phyloP scores from a whole-genome alignment of 2,113 vertebrate species.

The Rhinopithecus roxellana region DNA sequence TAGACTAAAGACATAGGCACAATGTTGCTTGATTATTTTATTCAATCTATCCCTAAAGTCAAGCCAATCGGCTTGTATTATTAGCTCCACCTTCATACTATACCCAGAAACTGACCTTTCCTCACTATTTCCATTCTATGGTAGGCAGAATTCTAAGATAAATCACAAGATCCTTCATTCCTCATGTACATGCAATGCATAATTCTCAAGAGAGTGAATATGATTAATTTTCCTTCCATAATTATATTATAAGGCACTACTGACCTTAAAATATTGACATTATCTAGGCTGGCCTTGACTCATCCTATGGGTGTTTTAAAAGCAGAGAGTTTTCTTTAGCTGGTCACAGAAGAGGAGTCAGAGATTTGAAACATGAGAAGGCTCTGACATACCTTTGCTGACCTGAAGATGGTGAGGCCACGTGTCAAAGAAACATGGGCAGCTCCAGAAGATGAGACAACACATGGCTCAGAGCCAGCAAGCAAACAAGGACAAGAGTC shows the following conservation, averaged over 20 bases:
- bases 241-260: not conserved
- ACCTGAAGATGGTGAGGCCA: not conserved
- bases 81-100: not conserved
- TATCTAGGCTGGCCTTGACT: not conserved
- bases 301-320: not conserved
- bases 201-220: not conserved
- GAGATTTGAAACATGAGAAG: not conserved
- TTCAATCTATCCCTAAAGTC: not conserved
- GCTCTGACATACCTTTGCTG: not conserved
- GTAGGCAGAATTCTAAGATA: not conserved
- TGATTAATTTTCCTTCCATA: not conserved
- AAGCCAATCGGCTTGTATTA: not conserved
- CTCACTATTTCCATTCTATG: not conserved
- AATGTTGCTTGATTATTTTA: not conserved
- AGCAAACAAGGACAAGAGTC: not conserved
- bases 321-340: not conserved
- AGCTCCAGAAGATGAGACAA: not conserved
- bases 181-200: not conserved
- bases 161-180: not conserved
- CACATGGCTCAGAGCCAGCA: not conserved
- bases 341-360: not conserved
- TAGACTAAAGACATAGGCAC: not conserved
- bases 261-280: not conserved
- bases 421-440: not conserved
- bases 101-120: not conserved